Conservation (phyloP, 2,113 vertebrate species). For the Mormyrus lacerda region DNA sequence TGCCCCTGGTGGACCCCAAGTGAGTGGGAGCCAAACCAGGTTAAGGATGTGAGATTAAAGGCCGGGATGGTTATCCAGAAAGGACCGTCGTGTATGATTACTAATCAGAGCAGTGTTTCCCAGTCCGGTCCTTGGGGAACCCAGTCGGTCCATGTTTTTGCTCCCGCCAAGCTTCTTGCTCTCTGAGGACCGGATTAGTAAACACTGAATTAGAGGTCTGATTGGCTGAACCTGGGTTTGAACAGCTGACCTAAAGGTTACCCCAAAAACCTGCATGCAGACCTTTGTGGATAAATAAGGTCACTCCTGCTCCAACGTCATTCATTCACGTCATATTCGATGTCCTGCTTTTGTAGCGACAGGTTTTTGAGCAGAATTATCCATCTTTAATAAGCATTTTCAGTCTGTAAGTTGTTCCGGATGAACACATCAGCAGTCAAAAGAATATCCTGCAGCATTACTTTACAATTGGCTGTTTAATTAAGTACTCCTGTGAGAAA, state of each 20-base stretch:
- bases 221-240: not conserved
- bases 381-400: not conserved
- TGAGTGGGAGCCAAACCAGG: constrained; percentile 40
- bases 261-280: not conserved
- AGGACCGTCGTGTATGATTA: not conserved
- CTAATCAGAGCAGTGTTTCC: not conserved
- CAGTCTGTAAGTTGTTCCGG: not conserved
- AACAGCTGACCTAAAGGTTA: not conserved
- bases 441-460: not conserved
- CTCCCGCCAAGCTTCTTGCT: not conserved
- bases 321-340: not conserved
- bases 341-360: not conserved
- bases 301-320: not conserved
- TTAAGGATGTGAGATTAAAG: not conserved
- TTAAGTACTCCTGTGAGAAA: not conserved
- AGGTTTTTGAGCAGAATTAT: not conserved
- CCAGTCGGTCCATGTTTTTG: not conserved
- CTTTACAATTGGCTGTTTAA: not conserved
- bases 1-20: constrained; percentile 95
- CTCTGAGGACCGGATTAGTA: not conserved
- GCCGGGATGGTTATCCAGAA: not conserved
- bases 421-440: not conserved
- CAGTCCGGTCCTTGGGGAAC: not conserved
- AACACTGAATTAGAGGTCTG: not conserved
- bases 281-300: not conserved